Evolutionary conservation across 2,797 vertebrate genomes (phyloP).

Genomic region (Rhynchonycteris naso): DNA sequence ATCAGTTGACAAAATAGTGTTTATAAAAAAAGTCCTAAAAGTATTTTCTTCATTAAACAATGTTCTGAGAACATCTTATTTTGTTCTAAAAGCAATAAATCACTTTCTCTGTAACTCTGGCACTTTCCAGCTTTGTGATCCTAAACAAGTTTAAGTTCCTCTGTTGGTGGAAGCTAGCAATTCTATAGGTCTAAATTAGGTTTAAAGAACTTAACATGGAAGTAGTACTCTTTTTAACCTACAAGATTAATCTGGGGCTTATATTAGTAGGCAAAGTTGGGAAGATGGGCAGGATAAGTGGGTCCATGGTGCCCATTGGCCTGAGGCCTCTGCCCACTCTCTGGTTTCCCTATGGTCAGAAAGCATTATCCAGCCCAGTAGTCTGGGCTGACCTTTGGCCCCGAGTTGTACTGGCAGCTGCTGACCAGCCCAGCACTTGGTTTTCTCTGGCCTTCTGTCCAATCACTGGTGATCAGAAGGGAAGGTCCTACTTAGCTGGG

Average conservation of each 20-base stretch:
- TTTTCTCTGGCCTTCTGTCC: not conserved
- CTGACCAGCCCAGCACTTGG: not conserved
- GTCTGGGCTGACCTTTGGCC: not conserved
- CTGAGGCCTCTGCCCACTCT: not conserved
- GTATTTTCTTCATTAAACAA: conserved; percentile 10
- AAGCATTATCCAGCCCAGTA: not conserved
- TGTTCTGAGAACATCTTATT: conserved; percentile 41
- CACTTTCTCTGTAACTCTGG: not conserved
- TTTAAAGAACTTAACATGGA: not conserved
- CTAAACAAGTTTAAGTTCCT: not conserved
- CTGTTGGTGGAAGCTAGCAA: not conserved
- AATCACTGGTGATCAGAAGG: not conserved
- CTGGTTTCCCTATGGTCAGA: not conserved
- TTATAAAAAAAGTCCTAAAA: not conserved
- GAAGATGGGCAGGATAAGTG: not conserved
- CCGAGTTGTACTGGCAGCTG: not conserved
- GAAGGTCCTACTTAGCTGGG: not conserved
- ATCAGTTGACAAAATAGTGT: not conserved
- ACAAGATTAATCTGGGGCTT: not conserved
- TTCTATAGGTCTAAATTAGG: not conserved
- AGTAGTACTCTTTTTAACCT: not conserved
- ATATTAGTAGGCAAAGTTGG: not conserved
- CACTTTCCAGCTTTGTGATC: not conserved
- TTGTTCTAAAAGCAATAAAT: conserved; percentile 70
- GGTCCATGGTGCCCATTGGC: not conserved